These are phyloP conservation scores for Ichneumoninae sp. DNA, from an alignment of 2,888 invertebrate species.

Conservation along the genomic window DNA sequence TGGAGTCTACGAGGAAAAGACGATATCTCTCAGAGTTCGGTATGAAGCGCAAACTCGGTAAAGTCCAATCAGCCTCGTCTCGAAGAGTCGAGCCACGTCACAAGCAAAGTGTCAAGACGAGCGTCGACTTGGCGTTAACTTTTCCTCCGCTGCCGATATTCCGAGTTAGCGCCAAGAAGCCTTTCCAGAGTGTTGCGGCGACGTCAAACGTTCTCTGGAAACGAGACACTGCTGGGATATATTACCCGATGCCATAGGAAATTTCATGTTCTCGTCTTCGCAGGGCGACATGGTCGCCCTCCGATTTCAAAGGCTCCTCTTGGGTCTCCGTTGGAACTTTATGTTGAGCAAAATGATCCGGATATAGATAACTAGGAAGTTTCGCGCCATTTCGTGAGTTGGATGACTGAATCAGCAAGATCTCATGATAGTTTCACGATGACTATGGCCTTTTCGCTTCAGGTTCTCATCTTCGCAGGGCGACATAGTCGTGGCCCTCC, in stretches of 20 bases:
- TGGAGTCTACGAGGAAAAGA: not conserved
- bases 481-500: too few species aligned
- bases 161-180: slow-evolving; percentile 8
- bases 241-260: slow-evolving; percentile 8
- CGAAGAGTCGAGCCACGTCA: not conserved
- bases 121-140: slow-evolving; percentile 11
- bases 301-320: not conserved
- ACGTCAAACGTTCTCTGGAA: not conserved
- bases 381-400: too few species aligned
- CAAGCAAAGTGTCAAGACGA: not conserved
- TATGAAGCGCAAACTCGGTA: not conserved
- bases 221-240: slow-evolving; percentile 1
- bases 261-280: not conserved
- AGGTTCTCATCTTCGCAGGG: not conserved
- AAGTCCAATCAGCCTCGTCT: not conserved
- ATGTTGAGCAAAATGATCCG: too few species aligned
- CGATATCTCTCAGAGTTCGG: not conserved
- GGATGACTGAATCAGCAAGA: too few species aligned
- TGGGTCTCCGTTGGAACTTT: not conserved
- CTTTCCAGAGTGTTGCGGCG: slow-evolving; percentile 25
- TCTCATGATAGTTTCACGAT: not conserved
- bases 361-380: too few species aligned
- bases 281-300: too few species aligned
- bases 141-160: not conserved
- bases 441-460: too few species aligned